Evolutionary conservation across 2,797 vertebrate genomes (phyloP).

Genomic region (Mareca penelope): DNA sequence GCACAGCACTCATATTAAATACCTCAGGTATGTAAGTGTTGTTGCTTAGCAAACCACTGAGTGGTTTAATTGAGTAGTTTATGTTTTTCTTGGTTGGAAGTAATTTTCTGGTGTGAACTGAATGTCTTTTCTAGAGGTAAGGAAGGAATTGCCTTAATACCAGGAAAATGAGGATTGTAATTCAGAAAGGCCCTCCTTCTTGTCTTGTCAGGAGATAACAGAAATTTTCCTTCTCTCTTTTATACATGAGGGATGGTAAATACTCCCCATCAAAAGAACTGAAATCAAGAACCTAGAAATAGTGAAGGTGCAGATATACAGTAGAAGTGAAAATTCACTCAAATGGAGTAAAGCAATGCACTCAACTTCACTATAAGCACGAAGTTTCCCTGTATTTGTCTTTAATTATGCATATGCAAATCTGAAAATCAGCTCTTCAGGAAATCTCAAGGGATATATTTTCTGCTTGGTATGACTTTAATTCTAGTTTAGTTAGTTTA

Average conservation of each 20-base stretch:
- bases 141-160: not conserved
- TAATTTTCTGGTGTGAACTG: not conserved
- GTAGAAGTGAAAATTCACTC: slow-evolving; percentile 17
- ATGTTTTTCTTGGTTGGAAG: not conserved
- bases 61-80: not conserved
- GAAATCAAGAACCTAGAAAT: not conserved
- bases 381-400: slow-evolving; percentile 60
- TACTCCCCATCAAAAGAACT: not conserved
- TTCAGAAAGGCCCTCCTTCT: not conserved
- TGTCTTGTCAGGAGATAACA: not conserved
- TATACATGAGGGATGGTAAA: not conserved
- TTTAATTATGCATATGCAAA: slow-evolving; percentile 67
- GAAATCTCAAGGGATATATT: slow-evolving; percentile 57
- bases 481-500: slow-evolving; percentile 70
- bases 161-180: not conserved
- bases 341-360: slow-evolving; percentile 23
- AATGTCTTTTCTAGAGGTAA: not conserved
- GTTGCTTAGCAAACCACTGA: not conserved
- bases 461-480: slow-evolving; percentile 71
- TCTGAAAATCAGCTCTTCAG: slow-evolving; percentile 62
- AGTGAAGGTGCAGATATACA: not conserved
- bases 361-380: slow-evolving; percentile 20
- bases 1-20: not conserved
- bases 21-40: not conserved
- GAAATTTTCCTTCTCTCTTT: not conserved